Base-by-base conservation (phyloP, 2,113 vertebrate species). In the Cottus gobio region DNA sequence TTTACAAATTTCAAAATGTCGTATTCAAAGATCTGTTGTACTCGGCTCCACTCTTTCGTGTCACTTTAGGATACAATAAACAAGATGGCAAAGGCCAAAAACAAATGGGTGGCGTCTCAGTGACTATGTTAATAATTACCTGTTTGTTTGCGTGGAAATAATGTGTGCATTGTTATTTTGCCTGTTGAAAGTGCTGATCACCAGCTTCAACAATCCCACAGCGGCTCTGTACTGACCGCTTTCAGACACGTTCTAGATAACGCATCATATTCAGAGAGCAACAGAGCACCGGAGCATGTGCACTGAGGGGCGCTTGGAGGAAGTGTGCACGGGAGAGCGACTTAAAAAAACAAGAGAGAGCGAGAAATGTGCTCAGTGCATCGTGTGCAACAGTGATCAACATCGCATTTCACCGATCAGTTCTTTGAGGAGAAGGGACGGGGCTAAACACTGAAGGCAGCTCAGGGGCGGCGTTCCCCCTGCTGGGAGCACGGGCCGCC, bases 371-470 rank as follows among this genome's bases (percentile, higher is more conserved):
- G 24, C 37, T 80, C 57, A 24, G 57, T 22, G 16, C 63, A 58
- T 22, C n/a, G 67, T 44, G 80, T 63, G 77, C 79, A 80, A 88
- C 82, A 75, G 48, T 31, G 76, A 72, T 39, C 54, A 79, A 71
- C 73, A 64, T 65, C 50, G 64, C 68, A 46, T 60, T 60, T 68
- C 57, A 78, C 66, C 48, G 65, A 78, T 87, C 42, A 82, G 84
- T 61, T 70, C 36, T 68, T 22, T 56, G 60, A 70, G 50, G n/a
- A 73, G 68, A 54, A 24, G 54, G 50, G 62, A 58, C 20, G 60
- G 77, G 75, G 81, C 79, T 70, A 77, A 86, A 66, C 1, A 75
- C 37, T 20, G 76, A 73, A 48, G 48, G 65, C 69, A 52, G 46
- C 44, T 30, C 34, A 16, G 84, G 75, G 77, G 66, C 75, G 72